phyloP scores from a whole-genome alignment of 2,113 vertebrate species.

The Psittacus erithacus region DNA sequence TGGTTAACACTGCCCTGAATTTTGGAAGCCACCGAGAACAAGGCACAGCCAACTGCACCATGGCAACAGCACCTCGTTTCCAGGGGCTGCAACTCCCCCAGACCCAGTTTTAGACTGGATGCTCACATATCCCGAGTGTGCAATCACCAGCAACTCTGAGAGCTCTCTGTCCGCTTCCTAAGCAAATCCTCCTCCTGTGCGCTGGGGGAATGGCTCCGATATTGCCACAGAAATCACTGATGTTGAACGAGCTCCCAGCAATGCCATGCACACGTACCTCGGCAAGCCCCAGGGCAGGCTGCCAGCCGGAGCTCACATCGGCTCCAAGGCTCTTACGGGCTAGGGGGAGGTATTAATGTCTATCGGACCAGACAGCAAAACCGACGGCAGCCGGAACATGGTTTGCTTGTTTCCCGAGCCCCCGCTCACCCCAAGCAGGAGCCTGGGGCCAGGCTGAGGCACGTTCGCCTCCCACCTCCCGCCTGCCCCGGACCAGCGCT shows the following conservation, averaged over 20 bases:
- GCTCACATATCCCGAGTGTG: background rate
- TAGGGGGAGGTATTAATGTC: background rate
- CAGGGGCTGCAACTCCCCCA: background rate
- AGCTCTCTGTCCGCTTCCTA: rapidly evolving
- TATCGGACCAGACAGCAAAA: background rate
- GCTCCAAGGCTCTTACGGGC: background rate
- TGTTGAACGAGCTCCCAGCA: rapidly evolving
- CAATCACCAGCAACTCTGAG: rapidly evolving
- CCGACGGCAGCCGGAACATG: background rate
- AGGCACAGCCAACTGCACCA: rapidly evolving
- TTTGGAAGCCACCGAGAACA: rapidly evolving
- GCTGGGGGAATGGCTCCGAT: rapidly evolving
- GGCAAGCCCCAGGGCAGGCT: background rate
- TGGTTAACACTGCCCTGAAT: rapidly evolving
- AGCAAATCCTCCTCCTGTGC: background rate
- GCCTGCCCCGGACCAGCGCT: background rate
- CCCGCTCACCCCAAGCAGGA: background rate
- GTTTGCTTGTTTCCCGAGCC: rapidly evolving
- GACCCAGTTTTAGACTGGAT: rapidly evolving
- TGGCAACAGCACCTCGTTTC: rapidly evolving
- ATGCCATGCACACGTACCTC: background rate
- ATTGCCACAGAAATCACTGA: rapidly evolving
- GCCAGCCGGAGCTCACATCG: background rate
- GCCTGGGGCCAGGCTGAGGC: background rate
- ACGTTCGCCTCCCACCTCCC: rapidly evolving